phyloP scores from a whole-genome alignment of 2,113 vertebrate species.

The Proteles cristata region DNA sequence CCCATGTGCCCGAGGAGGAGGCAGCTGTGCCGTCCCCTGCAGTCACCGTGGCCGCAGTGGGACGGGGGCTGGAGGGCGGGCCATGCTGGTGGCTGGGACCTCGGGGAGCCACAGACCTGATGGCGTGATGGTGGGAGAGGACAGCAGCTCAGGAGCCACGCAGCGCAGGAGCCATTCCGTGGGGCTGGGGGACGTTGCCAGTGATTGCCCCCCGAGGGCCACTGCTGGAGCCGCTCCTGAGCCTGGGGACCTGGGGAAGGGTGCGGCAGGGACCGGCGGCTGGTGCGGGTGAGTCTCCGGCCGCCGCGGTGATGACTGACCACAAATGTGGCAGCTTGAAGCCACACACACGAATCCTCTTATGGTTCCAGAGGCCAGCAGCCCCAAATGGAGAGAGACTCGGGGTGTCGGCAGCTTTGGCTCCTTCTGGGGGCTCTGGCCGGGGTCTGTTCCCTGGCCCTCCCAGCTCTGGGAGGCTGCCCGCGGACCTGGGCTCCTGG shows the following conservation, averaged over 20 bases:
- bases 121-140: fast-evolving
- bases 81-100: too few species aligned
- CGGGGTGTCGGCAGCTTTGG: fast-evolving
- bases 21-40: too few species aligned
- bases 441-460: fast-evolving
- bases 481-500: fast-evolving
- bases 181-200: neutral
- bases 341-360: fast-evolving
- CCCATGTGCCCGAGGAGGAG: neutral
- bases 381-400: fast-evolving
- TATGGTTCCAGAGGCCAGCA: fast-evolving
- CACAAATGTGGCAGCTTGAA: neutral
- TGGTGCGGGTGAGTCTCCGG: neutral
- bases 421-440: neutral
- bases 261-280: too few species aligned
- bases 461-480: neutral
- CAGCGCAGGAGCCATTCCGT: neutral
- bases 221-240: fast-evolving
- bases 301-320: neutral
- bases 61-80: too few species aligned
- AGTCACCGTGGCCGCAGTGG: neutral
- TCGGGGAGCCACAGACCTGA: neutral
- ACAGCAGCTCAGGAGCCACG: fast-evolving
- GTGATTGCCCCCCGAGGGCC: fast-evolving
- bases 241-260: neutral